A percentile compares a stretch with the other conserved stretches of the same genome.
phyloP scores from a whole-genome alignment of 2,888 invertebrate species.

The Cephus sareptanus region DNA sequence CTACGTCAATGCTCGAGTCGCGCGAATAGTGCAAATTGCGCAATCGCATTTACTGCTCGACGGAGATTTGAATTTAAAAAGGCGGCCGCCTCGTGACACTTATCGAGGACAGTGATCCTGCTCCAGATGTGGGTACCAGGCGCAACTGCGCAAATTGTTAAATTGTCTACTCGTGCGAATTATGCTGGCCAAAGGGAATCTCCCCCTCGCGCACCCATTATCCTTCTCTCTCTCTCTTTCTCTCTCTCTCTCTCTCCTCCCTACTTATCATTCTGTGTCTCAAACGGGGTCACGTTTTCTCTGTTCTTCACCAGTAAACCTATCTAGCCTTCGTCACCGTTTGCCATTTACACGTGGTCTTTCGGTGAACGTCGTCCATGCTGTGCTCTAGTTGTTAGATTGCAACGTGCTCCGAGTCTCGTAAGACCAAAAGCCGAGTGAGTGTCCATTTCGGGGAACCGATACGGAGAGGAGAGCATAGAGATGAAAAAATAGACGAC shows the following conservation, averaged over 20 bases:
- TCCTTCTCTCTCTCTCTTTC: not conserved
- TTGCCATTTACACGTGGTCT: not conserved
- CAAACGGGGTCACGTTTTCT: not conserved
- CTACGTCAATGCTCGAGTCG: not conserved
- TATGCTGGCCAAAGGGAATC: slow-evolving; percentile 3
- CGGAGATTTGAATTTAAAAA: not conserved
- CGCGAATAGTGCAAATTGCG: not conserved
- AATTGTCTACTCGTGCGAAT: slow-evolving; percentile 2
- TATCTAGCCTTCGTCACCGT: not conserved
- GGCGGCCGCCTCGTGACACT: not conserved
- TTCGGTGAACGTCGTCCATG: not conserved
- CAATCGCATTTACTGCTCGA: not conserved
- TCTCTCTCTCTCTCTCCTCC: not conserved
- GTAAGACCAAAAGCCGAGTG: not conserved
- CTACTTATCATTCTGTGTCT: not conserved
- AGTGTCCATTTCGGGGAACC: not conserved
- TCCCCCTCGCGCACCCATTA: not conserved
- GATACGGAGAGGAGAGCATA: not conserved
- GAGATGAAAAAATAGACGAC: not conserved
- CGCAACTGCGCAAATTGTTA: not conserved
- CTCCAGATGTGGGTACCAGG: slow-evolving; percentile 1
- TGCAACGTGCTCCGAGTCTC: not conserved
- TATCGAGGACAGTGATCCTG: not conserved
- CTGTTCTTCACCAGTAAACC: not conserved
- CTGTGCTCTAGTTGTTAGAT: not conserved